Conservation (phyloP, 2,797 vertebrate genomes). For the Gymnodraco acuticeps region DNA sequence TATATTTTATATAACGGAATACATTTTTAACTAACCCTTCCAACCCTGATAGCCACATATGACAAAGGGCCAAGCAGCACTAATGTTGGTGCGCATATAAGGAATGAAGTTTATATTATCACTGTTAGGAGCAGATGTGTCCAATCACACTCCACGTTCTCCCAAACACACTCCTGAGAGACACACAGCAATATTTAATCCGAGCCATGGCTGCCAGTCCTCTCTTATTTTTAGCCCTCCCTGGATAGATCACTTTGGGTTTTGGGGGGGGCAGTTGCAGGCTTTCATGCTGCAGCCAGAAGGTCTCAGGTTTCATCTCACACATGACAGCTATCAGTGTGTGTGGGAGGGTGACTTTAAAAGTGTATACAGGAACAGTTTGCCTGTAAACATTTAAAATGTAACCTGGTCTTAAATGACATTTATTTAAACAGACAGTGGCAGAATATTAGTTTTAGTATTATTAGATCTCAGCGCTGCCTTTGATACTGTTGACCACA, state of each 20-base stretch:
- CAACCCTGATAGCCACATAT: background rate
- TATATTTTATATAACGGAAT: too few relatives aligned
- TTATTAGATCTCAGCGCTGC: too few relatives aligned
- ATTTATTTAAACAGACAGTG: too few relatives aligned
- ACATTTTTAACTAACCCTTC: too few relatives aligned
- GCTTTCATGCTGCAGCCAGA: conserved; percentile 9
- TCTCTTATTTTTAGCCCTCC: conserved; percentile 51
- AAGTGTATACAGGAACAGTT: too few relatives aligned
- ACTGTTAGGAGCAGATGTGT: conserved; percentile 20
- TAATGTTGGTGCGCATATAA: background rate
- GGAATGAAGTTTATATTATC: background rate
- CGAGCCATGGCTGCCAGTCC: conserved; percentile 6
- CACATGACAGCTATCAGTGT: background rate
- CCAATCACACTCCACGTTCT: conserved; percentile 11
- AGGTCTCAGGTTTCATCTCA: conserved; percentile 26
- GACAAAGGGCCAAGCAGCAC: conserved; percentile 5
- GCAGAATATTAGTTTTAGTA: too few relatives aligned
- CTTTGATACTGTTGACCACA: too few relatives aligned
- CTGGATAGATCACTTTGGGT: conserved; percentile 8
- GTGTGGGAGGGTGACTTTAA: too few relatives aligned
- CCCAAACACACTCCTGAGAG: conserved; percentile 11
- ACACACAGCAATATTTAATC: conserved; percentile 24
- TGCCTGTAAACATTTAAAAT: too few relatives aligned
- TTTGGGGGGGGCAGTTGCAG: conserved; percentile 14
- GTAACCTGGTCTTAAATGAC: too few relatives aligned